Evolutionary conservation across 2,113 vertebrate species (phyloP).

Genomic region (Hystrix brachyura): DNA sequence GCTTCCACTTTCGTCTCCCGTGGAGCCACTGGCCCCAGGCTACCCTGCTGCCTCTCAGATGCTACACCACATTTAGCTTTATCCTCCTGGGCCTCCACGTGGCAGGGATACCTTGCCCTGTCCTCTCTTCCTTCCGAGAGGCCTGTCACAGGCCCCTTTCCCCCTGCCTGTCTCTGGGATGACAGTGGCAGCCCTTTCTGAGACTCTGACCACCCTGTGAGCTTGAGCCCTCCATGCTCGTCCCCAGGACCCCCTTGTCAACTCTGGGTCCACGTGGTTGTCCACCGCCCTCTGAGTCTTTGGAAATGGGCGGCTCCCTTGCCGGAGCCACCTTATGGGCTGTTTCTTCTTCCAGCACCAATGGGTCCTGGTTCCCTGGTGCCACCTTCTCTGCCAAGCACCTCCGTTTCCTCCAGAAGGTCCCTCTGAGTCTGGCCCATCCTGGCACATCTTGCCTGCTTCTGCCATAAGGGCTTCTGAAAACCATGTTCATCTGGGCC

Average conservation of each 20-base stretch:
- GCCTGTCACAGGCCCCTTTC: not conserved
- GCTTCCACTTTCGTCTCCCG: not conserved
- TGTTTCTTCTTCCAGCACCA: fast-evolving
- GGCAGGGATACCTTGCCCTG: not conserved
- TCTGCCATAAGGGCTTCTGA: not conserved
- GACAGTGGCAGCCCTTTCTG: not conserved
- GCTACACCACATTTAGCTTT: not conserved
- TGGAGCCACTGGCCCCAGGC: not conserved
- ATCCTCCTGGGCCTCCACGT: too few relatives aligned
- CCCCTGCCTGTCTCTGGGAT: not conserved
- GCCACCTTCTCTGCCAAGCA: not conserved
- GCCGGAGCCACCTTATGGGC: not conserved
- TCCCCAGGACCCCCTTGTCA: not conserved
- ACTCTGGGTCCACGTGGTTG: not conserved
- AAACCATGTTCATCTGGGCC: fast-evolving
- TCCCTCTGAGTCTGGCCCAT: not conserved
- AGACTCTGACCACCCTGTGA: not conserved
- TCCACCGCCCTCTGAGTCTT: fast-evolving
- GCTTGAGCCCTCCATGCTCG: not conserved
- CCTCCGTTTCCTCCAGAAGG: fast-evolving
- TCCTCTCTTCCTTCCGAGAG: not conserved
- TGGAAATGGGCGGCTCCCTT: fast-evolving
- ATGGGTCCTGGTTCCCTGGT: fast-evolving
- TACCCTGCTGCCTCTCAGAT: not conserved
- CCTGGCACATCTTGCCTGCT: fast-evolving